Base-by-base conservation (phyloP, 2,113 vertebrate genomes). In the Morone saxatilis region DNA sequence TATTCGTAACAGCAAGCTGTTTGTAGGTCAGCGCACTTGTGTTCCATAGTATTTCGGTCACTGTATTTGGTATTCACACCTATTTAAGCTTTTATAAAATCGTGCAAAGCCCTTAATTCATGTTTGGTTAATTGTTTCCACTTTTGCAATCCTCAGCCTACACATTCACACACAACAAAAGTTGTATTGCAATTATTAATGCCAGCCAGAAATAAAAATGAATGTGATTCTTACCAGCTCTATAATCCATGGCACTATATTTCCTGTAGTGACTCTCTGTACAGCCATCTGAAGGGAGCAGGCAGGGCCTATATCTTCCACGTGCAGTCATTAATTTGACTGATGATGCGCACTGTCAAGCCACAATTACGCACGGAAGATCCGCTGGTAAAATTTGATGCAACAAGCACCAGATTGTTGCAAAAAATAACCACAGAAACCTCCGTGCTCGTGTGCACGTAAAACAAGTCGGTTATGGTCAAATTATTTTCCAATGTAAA, bases 301-400 rank as follows among this genome's bases (percentile, higher is more conserved):
- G 3, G 47, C 16, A 20, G 51, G 31, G 31, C 2, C 50, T 57
- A 31, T 54, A 7, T 47, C 20, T 20, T 73, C 41, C 38, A 45
- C 6, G 6, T 25, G 50, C 48, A 56, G 48, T 36, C 40, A 54
- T 4, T 56, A 7, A 71, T 22, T 66, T 5, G 41, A 63, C 9
- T 48, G 51, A 73, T 25, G 50, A 72, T 54, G 38, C 4, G 12
- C 48, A 54, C 17, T 20, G 47, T 36, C 22, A 4, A 65, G n/a
- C 19, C 19, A 45, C 69, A 73, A 47, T 72, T 80, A 80, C 14
- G 50, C 51, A 72, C 25, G 20, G 10, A 22, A 17, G 11, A 36
- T 20, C 14, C 10, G 36, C 47, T 17, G 50, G 40, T 47, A 8
- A 48, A 11, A 57, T 57, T 5, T 12, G 38, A 20, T 14, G 14